Base-by-base conservation (phyloP, 2,888 invertebrate species). In the Drosophila meridiana region DNA sequence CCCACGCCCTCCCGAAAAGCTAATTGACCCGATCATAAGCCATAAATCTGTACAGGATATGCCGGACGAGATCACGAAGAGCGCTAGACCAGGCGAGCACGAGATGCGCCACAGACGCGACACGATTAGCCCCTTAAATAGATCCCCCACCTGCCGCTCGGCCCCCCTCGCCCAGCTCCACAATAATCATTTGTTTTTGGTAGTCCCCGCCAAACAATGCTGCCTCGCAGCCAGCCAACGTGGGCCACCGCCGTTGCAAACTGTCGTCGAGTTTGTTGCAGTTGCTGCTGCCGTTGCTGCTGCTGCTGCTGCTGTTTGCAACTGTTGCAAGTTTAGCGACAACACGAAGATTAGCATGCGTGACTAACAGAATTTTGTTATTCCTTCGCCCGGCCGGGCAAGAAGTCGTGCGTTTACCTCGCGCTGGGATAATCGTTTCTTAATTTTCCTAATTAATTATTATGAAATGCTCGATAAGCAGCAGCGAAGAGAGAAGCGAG, bases 381-480 rank as follows among this genome's bases (percentile, higher is more conserved):
- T 83, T 80, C 60, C 48, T 42, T 13, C 7, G 28, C 9, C 55
- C 5, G 38, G 53, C 28, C 26, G 14, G 28, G 40, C 74, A 78
- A 80, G 71, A 78, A 80, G 71, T 87, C 82, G 87, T 86, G 86
- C 83, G 74, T 74, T 71, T 61, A 58, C 67, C 77, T 77, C 71
- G 79, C 80, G 82, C 74, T 67, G 74, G 69, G 75, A 85, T 90
- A 92, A 92, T 92, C 87, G 92, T 88, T 91, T 89, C 88, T 92
- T 92, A 92, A 92, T 91, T 92, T 92, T 82, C 66, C 89, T 91
- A 92, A 92, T 92, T 92, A 92, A 92, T 92, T 92, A 91, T 91
- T 91, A 78, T 56, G 56, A 89, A 89, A 89, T 87, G 85, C 83
- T 63, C 78, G 80, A 90, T 91, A 91, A 92, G 83, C 80, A 72